Evolutionary conservation across 2,888 invertebrate genomes (phyloP), one percentile per base, ranked within the genome.

Genomic region (Leucoptera coffeella): DNA sequence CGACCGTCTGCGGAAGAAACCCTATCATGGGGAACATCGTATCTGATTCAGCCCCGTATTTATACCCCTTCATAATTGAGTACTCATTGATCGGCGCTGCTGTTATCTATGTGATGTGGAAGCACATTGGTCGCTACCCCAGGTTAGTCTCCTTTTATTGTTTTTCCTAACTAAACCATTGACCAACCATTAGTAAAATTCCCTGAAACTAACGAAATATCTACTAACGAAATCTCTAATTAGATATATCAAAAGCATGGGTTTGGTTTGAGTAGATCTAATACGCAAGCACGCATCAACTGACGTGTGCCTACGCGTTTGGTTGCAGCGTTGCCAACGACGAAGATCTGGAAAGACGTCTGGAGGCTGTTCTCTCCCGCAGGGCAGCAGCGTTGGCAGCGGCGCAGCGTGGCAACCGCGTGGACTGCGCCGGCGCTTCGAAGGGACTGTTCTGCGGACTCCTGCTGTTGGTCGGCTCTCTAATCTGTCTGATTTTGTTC

Each of bases 21-120:
- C 87, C 88, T 47, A 91, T 90, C 43, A 92, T 93, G 91, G 92
- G 92, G 23, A 86, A 82, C 25, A 91, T 93, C 41, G 91, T 93
- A 6, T 81, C 87, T 43, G 92, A 92, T 49, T 87, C 94, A 0
- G 90, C 94, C 7, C 95, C 95, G 1, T 95, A 92, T 56, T 74
- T 95, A 26, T 96, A 90, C 62, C 95, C 95, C 1, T 94, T 94
- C 60, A 92, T 93, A 45, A 90, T 95, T 44, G 91, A 95, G 53
- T 95, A 95, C 64, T 92, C 93, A 34, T 71, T 95, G 36, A 92
- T 96, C 45, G 93, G 93, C 12, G 92, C 94, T 26, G 91, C 93
- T 27, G 93, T 95, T 21, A 84, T 94, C 43, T 94, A 91, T 54
- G 88, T 93, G 27, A 94, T 94, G 90, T 95, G 94, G 94, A 85